phyloP scores from a whole-genome alignment of 2,888 invertebrate species.

The Drosophila gaucha region DNA sequence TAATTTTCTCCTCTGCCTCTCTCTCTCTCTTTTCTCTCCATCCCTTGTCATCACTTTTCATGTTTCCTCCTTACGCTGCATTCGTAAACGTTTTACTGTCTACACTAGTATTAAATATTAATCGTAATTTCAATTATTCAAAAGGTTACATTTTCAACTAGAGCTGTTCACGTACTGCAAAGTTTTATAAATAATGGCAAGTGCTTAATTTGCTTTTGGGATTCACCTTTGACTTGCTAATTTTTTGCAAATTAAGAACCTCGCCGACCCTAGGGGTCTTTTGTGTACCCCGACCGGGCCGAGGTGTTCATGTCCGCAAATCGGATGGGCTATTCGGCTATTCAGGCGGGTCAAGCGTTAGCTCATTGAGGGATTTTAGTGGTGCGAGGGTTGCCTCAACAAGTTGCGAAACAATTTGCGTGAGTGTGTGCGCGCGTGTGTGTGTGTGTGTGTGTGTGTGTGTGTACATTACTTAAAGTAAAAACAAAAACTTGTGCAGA shows the following conservation, averaged over 20 bases:
- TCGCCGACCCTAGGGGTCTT: not conserved
- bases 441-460: not conserved
- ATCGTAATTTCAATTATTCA: conserved; percentile 6
- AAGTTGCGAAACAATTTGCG: conserved; percentile 12
- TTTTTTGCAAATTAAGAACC: conserved; percentile 36
- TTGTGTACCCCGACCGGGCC: not conserved
- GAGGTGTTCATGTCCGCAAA: conserved; percentile 13
- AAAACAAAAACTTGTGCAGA: conserved; percentile 34
- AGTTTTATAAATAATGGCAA: conserved; percentile 33
- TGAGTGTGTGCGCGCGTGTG: not conserved
- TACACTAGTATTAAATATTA: not conserved
- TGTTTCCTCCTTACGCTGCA: not conserved
- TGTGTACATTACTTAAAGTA: conserved; percentile 25
- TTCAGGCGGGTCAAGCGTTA: conserved; percentile 28
- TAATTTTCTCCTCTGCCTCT: not conserved
- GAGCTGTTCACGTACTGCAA: too few relatives aligned
- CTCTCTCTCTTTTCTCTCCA: not conserved
- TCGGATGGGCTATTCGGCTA: conserved; percentile 21
- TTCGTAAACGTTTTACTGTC: conserved; percentile 21
- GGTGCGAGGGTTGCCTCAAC: conserved; percentile 20
- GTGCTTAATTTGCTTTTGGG: conserved; percentile 6
- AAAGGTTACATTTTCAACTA: not conserved
- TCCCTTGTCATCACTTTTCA: not conserved
- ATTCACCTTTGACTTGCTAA: conserved; percentile 25
- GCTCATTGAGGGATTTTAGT: conserved; percentile 4